Percentiles rank a stretch among this genome's conserved stretches.
Conservation (phyloP, 2,888 invertebrate species). For the Buathra laborator region DNA sequence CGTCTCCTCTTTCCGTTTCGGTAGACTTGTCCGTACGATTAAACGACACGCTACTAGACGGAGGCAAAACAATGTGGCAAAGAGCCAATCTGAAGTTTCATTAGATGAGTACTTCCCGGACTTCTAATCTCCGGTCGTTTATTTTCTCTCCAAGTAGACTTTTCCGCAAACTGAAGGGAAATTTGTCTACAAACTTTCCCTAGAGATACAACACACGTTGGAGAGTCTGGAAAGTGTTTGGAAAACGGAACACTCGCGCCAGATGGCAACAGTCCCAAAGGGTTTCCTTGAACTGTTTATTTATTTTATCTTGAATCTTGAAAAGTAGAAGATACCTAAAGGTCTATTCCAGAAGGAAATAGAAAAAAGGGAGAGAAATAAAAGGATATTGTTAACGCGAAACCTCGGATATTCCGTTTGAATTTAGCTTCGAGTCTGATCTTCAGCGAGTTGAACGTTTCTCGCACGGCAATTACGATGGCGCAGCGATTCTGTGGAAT, state of each 20-base stretch:
- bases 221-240: constrained; percentile 28
- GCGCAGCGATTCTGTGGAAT: constrained; percentile 70
- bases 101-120: constrained; percentile 33
- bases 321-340: constrained; percentile 13
- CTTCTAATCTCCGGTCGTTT: constrained; percentile 1
- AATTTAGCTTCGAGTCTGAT: constrained; percentile 24
- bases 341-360: constrained; percentile 1
- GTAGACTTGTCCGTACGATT: not conserved
- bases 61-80: constrained; percentile 53
- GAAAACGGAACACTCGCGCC: not conserved
- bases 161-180: constrained; percentile 8
- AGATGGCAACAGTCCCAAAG: constrained; percentile 1
- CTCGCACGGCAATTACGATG: constrained; percentile 69
- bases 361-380: constrained; percentile 5
- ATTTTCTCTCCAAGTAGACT: constrained; percentile 14
- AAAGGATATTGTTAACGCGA: not conserved
- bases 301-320: constrained; percentile 6
- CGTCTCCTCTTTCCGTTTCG: not conserved
- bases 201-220: not conserved
- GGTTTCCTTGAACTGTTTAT: constrained; percentile 19
- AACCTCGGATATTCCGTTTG: constrained; percentile 4
- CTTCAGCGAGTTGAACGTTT: constrained; percentile 39
- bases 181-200: constrained; percentile 26
- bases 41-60: constrained; percentile 1
- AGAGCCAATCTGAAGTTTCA: constrained; percentile 58